Evolutionary conservation across 2,113 vertebrate species (phyloP).

Genomic region (Planiliza haematocheilus): DNA sequence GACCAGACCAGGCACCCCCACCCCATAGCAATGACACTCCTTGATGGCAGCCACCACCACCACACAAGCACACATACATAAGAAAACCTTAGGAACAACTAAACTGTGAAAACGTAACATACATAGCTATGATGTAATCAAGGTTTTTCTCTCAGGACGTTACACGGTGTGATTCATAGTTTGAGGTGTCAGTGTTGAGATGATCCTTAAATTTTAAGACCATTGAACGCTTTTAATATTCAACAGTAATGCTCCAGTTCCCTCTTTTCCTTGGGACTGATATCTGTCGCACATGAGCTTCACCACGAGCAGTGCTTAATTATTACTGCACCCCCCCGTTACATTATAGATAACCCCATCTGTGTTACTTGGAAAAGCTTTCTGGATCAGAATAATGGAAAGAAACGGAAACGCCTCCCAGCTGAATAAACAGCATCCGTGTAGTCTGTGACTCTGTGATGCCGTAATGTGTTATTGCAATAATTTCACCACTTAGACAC

Average conservation of each 20-base stretch:
- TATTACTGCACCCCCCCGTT: not conserved
- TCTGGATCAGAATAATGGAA: slow-evolving; percentile 23
- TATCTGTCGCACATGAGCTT: not conserved
- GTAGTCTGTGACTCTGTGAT: not conserved
- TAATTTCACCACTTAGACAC: not conserved
- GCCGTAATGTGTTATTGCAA: slow-evolving; percentile 5
- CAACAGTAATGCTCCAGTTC: not conserved
- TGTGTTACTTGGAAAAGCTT: not conserved
- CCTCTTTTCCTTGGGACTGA: not conserved
- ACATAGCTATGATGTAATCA: too few species aligned
- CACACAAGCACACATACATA: too few species aligned
- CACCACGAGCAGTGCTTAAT: not conserved
- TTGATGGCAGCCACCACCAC: too few species aligned
- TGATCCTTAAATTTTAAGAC: too few species aligned
- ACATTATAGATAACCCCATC: not conserved
- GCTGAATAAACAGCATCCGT: slow-evolving; percentile 6
- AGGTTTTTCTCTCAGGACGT: too few species aligned
- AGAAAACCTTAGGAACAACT: too few species aligned
- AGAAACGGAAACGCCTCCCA: slow-evolving; percentile 20
- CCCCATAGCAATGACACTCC: too few species aligned
- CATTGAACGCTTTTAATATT: not conserved
- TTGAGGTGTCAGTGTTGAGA: too few species aligned
- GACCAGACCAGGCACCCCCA: too few species aligned
- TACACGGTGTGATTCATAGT: too few species aligned
- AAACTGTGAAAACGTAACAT: too few species aligned